These are phyloP conservation scores for Zophobas atratus DNA, from an alignment of 1,140 invertebrate genomes.

Conservation along the genomic window DNA sequence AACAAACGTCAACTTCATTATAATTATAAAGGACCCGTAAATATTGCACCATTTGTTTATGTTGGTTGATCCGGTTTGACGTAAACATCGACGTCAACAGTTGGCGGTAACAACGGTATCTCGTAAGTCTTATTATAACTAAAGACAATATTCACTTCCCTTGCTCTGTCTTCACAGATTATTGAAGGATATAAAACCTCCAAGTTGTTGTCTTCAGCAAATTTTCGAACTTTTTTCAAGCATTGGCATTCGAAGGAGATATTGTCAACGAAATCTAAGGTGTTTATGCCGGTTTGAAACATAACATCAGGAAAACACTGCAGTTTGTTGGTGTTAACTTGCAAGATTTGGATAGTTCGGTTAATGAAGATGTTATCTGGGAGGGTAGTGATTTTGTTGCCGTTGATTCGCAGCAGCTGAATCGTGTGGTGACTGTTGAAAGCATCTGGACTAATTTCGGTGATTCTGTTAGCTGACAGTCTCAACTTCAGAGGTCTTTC, in stretches of 20 bases:
- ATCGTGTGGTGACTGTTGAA: constrained; percentile 47
- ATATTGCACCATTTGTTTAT: constrained; percentile 18
- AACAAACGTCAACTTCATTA: neutral
- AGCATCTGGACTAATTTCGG: constrained; percentile 48
- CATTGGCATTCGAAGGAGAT: constrained; percentile 51
- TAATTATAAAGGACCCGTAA: neutral
- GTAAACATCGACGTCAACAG: constrained; percentile 43
- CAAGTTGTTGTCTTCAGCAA: constrained; percentile 43
- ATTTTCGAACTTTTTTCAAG: constrained; percentile 50
- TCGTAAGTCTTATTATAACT: constrained; percentile 54
- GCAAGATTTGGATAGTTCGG: constrained; percentile 46
- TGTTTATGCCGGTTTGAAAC: constrained; percentile 33
- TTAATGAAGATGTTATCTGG: constrained; percentile 51
- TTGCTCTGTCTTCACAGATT: constrained; percentile 53
- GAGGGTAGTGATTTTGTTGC: constrained; percentile 50
- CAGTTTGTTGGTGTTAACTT: constrained; percentile 53
- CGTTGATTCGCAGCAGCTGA: constrained; percentile 48
- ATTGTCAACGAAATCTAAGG: constrained; percentile 52
- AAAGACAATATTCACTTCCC: constrained; percentile 54
- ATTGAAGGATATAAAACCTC: constrained; percentile 54
- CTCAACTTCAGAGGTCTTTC: constrained; percentile 48
- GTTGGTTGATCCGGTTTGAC: constrained; percentile 39
- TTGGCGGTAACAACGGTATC: constrained; percentile 49
- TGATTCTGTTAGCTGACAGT: constrained; percentile 53
- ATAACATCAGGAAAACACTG: constrained; percentile 53